These are phyloP conservation scores for Sitta europaea DNA, from an alignment of 2,113 vertebrate species.

Conservation along the genomic window DNA sequence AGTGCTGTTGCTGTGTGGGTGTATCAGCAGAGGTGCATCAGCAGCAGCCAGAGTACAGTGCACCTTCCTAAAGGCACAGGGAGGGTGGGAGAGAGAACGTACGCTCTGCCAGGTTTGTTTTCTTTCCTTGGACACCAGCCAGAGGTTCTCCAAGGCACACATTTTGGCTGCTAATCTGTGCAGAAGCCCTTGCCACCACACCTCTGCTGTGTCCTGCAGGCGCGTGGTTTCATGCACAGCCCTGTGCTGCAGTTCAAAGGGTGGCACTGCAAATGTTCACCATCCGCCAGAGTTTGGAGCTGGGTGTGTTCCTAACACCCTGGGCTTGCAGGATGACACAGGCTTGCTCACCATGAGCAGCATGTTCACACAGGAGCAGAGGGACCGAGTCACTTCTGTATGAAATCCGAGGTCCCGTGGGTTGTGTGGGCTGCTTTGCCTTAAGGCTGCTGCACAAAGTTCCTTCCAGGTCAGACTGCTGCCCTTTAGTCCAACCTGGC, in stretches of 20 bases:
- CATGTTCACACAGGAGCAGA: background rate
- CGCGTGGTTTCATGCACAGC: background rate
- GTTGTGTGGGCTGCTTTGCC: background rate
- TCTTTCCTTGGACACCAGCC: background rate
- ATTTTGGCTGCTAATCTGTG: background rate
- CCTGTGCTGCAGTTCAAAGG: accelerated
- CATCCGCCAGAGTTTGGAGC: background rate
- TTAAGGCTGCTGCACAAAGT: background rate
- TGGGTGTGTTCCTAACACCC: background rate
- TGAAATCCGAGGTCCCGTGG: background rate
- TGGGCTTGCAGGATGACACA: background rate
- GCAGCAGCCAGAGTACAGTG: background rate
- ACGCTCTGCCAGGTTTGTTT: background rate
- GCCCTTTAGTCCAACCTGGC: background rate
- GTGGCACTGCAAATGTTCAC: background rate
- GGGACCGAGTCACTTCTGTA: background rate
- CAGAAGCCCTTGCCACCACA: background rate
- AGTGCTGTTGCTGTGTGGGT: background rate
- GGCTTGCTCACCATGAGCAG: background rate
- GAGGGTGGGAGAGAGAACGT: background rate
- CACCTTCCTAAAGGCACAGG: background rate
- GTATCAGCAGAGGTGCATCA: background rate
- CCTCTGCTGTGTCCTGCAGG: background rate
- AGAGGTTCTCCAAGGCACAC: background rate
- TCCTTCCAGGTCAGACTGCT: background rate